Conservation (phyloP, 92 coral and sea anemone species). For the Meandrina meandrites region DNA sequence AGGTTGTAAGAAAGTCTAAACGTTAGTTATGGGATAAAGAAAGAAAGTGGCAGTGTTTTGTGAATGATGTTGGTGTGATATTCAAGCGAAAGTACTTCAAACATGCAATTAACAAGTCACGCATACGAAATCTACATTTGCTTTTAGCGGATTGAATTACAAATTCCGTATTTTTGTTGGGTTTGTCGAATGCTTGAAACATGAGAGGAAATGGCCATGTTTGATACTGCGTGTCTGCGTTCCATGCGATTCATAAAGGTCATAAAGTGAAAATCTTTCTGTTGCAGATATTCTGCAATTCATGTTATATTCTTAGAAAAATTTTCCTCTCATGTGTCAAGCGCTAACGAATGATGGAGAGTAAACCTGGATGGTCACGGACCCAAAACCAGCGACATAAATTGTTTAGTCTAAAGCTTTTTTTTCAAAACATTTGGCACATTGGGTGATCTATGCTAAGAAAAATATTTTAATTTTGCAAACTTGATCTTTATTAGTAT, state of each 20-base stretch:
- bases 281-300: neutral
- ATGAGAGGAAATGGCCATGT: neutral
- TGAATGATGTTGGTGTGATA: neutral
- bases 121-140: constrained; percentile 32
- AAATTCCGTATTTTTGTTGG: neutral
- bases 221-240: neutral
- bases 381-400: neutral
- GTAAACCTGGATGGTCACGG: neutral
- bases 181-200: neutral
- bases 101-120: constrained; percentile 33
- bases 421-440: neutral
- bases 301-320: neutral
- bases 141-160: constrained; percentile 14
- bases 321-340: neutral
- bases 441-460: neutral
- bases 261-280: neutral
- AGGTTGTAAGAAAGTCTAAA: neutral
- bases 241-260: too few relatives aligned
- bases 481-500: neutral
- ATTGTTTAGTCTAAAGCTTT: neutral
- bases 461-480: neutral
- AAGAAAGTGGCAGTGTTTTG: neutral
- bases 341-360: neutral
- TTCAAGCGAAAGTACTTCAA: neutral
- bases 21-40: neutral